Percentiles rank a stretch among this genome's conserved stretches.
Conservation (phyloP, 1,140 invertebrate genomes). For the Anthonomus grandis region DNA sequence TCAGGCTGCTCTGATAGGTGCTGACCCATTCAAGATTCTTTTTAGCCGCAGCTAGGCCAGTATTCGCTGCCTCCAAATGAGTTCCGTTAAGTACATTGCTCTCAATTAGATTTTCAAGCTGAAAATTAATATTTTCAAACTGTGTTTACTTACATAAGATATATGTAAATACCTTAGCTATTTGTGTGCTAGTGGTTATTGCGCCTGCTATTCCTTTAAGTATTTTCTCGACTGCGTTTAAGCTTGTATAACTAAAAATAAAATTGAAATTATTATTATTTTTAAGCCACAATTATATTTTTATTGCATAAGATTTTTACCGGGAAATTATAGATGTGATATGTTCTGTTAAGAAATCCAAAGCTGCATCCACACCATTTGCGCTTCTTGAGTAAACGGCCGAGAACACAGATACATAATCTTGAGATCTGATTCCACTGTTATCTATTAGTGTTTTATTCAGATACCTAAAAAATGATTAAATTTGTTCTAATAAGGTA, state of each 20-base stretch:
- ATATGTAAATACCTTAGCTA: slow-evolving; percentile 7
- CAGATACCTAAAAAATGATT: slow-evolving; percentile 18
- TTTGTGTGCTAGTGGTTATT: slow-evolving; percentile 17
- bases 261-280: slow-evolving; percentile 6
- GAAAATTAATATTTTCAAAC: background rate
- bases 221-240: slow-evolving; percentile 18
- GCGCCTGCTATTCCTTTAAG: slow-evolving; percentile 17
- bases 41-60: background rate
- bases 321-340: background rate
- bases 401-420: slow-evolving; percentile 47
- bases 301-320: background rate
- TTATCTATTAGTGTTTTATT: slow-evolving; percentile 14
- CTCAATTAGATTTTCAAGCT: slow-evolving; percentile 9
- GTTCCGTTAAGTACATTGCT: slow-evolving; percentile 2
- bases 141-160: background rate
- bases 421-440: slow-evolving; percentile 49
- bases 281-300: background rate
- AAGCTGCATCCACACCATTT: slow-evolving; percentile 49
- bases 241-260: slow-evolving; percentile 11
- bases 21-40: slow-evolving; percentile 16
- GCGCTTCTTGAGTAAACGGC: slow-evolving; percentile 48
- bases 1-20: slow-evolving; percentile 2
- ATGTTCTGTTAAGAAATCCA: slow-evolving; percentile 51
- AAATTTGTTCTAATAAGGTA: background rate
- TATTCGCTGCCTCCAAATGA: slow-evolving; percentile 1